phyloP scores from a whole-genome alignment of 64 coral and sea anemone genomes.

The Acropora tenuis region DNA sequence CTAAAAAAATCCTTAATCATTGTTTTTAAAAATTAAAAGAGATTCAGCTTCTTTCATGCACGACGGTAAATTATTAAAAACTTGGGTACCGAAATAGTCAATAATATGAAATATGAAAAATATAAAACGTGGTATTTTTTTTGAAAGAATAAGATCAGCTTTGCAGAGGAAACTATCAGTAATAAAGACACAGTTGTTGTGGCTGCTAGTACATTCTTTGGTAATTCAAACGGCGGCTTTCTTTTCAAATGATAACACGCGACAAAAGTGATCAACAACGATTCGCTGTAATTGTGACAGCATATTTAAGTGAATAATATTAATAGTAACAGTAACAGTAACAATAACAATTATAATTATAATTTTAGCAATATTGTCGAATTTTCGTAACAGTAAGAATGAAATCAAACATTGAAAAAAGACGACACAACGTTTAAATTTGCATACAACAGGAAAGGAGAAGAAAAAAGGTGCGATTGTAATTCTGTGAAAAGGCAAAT shows the following conservation, averaged over 20 bases:
- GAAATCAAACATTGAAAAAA: not conserved
- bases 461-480: not conserved
- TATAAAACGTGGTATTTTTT: no score
- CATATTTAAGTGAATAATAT: constrained; percentile 16
- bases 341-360: not conserved
- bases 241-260: constrained; percentile 7
- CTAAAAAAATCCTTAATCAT: no score
- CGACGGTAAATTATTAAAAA: no score
- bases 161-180: no score
- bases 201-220: constrained; percentile 9
- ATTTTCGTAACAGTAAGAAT: not conserved
- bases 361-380: constrained; percentile 1
- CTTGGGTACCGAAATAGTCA: no score
- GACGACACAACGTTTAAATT: not conserved
- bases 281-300: not conserved
- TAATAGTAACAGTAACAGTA: not conserved
- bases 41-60: no score
- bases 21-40: no score
- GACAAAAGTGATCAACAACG: constrained; percentile 5
- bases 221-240: constrained; percentile 23
- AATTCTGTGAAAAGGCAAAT: not conserved
- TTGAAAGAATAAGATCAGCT: no score
- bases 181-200: not conserved
- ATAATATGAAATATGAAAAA: no score
- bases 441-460: not conserved